Conservation (phyloP, 2,888 invertebrate genomes). For the Pseudococcus viburni region DNA sequence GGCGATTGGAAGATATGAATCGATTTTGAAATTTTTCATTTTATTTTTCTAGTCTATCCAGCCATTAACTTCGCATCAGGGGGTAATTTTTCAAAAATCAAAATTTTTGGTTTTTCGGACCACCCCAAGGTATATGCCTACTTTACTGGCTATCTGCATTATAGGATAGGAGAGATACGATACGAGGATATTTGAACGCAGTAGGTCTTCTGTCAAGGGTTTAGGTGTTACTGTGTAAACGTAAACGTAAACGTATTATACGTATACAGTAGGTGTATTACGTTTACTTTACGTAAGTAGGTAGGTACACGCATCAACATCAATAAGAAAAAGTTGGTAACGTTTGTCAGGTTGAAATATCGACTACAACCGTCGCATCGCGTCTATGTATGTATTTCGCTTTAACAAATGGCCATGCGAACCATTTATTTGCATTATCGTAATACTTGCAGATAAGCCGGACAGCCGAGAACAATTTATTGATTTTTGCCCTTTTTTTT, state of each 20-base stretch:
- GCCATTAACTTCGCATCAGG: no score
- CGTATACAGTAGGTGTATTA: no score
- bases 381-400: not conserved
- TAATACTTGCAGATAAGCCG: slow-evolving; percentile 30
- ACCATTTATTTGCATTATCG: slow-evolving; percentile 56
- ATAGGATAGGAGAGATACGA: no score
- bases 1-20: no score
- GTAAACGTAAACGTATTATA: no score
- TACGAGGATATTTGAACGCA: not conserved
- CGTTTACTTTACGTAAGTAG: not conserved
- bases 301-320: not conserved
- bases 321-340: not conserved
- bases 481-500: not conserved
- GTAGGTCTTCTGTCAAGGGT: not conserved
- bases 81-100: no score
- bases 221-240: slow-evolving; percentile 15
- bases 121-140: no score
- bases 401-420: slow-evolving; percentile 43
- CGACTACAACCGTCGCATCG: not conserved
- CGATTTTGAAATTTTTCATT: no score
- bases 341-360: slow-evolving; percentile 51
- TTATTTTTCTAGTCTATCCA: no score
- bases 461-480: slow-evolving; percentile 39
- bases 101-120: no score
- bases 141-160: no score